phyloP scores from a whole-genome alignment of 1,140 invertebrate species.

The Vanessa tameamea region DNA sequence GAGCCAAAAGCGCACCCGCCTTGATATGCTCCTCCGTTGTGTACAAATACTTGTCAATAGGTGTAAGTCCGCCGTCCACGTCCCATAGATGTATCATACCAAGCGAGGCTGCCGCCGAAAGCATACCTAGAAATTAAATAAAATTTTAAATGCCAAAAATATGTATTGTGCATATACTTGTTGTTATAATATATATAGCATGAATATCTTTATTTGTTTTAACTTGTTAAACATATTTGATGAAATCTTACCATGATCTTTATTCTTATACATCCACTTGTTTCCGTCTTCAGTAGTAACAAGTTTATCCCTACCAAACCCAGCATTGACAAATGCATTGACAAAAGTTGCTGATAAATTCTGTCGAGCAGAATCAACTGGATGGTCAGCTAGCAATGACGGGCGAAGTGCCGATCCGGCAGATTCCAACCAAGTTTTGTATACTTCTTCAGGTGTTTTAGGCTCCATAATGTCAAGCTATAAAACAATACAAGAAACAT shows the following conservation, averaged over 20 bases:
- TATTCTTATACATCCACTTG: slow-evolving; percentile 99
- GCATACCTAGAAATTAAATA: slow-evolving; percentile 84
- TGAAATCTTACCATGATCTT: slow-evolving; percentile 90
- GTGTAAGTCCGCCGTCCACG: slow-evolving; percentile 98
- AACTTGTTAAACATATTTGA: neutral
- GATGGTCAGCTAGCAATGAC: slow-evolving; percentile 83
- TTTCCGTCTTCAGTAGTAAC: slow-evolving; percentile 97
- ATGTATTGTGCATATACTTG: too few species aligned
- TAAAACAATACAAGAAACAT: slow-evolving; percentile 8
- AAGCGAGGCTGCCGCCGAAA: slow-evolving; percentile 98
- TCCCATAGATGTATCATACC: slow-evolving; percentile 98
- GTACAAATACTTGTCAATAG: slow-evolving; percentile 99
- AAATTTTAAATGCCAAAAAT: neutral
- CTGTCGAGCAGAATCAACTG: slow-evolving; percentile 96
- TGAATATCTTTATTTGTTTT: too few species aligned
- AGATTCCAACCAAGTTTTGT: slow-evolving; percentile 98
- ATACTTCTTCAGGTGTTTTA: slow-evolving; percentile 99
- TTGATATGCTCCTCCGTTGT: slow-evolving; percentile 97
- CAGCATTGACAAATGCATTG: slow-evolving; percentile 99
- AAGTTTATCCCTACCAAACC: slow-evolving; percentile 98
- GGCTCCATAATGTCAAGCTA: slow-evolving; percentile 99
- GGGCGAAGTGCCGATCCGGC: slow-evolving; percentile 90
- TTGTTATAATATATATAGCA: too few species aligned
- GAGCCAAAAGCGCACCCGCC: slow-evolving; percentile 97
- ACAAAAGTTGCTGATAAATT: slow-evolving; percentile 99